phyloP scores from a whole-genome alignment of 2,888 invertebrate genomes.

The Automeris io region DNA sequence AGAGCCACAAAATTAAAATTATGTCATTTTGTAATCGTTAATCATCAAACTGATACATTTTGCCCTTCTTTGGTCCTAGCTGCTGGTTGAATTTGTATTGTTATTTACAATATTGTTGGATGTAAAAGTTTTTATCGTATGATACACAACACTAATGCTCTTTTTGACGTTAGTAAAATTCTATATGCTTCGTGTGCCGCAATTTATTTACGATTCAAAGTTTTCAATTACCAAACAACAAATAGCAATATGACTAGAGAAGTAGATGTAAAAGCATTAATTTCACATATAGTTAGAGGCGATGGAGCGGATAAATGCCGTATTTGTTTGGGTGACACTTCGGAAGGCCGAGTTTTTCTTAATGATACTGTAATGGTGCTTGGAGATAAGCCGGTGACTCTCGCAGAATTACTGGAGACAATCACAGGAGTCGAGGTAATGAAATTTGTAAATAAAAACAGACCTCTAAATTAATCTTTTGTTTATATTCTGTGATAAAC shows the following conservation, averaged over 20 bases:
- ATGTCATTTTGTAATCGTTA: too few relatives aligned
- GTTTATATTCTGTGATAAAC: conserved; percentile 59
- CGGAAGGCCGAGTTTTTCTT: conserved; percentile 62
- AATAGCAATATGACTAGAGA: conserved; percentile 46
- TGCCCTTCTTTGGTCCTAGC: too few relatives aligned
- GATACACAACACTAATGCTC: background rate
- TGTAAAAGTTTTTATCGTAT: too few relatives aligned
- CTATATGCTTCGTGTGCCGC: background rate
- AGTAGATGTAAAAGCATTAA: conserved; percentile 61
- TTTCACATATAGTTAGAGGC: conserved; percentile 65
- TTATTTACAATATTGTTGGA: too few relatives aligned
- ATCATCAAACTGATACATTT: too few relatives aligned
- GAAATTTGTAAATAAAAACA: conserved; percentile 13
- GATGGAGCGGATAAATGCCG: conserved; percentile 64
- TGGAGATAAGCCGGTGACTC: conserved; percentile 55
- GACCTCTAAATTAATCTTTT: conserved; percentile 27
- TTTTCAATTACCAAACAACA: background rate
- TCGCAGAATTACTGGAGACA: conserved; percentile 56
- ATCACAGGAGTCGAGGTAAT: conserved; percentile 65
- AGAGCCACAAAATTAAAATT: too few relatives aligned
- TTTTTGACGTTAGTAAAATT: background rate
- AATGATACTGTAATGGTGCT: conserved; percentile 68
- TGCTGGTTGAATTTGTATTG: too few relatives aligned
- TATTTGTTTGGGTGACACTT: conserved; percentile 68
- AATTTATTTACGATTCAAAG: background rate